phyloP scores from a whole-genome alignment of 2,797 vertebrate genomes.

The Sebastiscus albofasciatus region DNA sequence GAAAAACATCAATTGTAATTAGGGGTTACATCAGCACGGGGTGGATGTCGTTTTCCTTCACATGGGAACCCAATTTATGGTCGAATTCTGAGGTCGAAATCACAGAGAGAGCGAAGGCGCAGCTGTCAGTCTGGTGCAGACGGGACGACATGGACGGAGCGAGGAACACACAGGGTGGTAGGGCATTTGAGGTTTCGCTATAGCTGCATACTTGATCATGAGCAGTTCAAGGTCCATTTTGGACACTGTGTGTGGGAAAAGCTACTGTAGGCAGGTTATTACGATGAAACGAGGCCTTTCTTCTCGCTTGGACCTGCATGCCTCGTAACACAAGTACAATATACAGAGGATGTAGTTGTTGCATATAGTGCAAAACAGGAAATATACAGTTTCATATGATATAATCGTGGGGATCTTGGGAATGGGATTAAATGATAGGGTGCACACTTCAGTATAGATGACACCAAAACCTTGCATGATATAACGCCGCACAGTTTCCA shows the following conservation, averaged over 20 bases:
- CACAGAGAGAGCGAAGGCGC: slow-evolving; percentile 57
- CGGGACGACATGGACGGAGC: slow-evolving; percentile 39
- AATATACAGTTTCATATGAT: slow-evolving; percentile 45
- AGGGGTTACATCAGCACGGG: slow-evolving; percentile 63
- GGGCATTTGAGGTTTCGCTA: slow-evolving; percentile 50
- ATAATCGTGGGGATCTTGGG: slow-evolving; percentile 43
- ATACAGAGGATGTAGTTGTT: slow-evolving; percentile 54
- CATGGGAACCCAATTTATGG: slow-evolving; percentile 63
- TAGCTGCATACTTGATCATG: slow-evolving; percentile 31
- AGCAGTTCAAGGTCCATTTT: slow-evolving; percentile 43
- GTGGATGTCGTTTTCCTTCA: slow-evolving; percentile 57
- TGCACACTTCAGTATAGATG: slow-evolving; percentile 17
- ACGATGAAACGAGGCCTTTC: slow-evolving; percentile 15
- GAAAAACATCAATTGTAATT: slow-evolving; percentile 73
- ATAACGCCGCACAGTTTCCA: slow-evolving; percentile 39
- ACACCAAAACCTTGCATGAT: slow-evolving; percentile 39
- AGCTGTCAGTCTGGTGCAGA: slow-evolving; percentile 62
- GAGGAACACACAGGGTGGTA: slow-evolving; percentile 66
- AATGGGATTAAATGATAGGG: slow-evolving; percentile 62
- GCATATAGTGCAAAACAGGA: slow-evolving; percentile 40
- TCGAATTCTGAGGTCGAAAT: slow-evolving; percentile 64
- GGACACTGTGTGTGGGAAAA: slow-evolving; percentile 54
- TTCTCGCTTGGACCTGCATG: slow-evolving; percentile 38
- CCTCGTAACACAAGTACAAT: slow-evolving; percentile 53
- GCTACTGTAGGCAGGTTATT: slow-evolving; percentile 19